These are phyloP conservation scores for Enchytraeus crypticus DNA, from an alignment of 2,888 invertebrate species.

Conservation along the genomic window DNA sequence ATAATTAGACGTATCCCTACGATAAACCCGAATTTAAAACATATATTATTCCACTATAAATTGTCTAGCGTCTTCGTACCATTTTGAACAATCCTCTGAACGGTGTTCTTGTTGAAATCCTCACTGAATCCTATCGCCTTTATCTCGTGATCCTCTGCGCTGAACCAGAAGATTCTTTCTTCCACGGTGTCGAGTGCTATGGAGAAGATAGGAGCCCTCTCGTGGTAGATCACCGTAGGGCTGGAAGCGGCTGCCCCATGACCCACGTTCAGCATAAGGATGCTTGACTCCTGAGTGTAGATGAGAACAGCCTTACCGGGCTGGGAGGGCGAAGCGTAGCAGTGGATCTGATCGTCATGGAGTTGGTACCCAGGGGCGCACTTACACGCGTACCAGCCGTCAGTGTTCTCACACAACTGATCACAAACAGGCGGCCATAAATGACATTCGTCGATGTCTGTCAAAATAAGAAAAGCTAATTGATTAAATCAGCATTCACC, in stretches of 20 bases:
- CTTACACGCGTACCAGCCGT: background rate
- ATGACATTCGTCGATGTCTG: background rate
- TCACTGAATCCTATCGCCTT: background rate
- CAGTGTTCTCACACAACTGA: background rate
- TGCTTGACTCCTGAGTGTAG: background rate
- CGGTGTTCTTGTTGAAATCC: background rate
- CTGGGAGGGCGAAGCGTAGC: background rate
- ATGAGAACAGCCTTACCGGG: background rate
- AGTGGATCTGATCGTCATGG: background rate
- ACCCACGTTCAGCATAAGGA: background rate
- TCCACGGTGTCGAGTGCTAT: background rate
- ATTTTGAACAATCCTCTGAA: background rate
- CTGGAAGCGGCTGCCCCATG: background rate
- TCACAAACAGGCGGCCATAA: background rate
- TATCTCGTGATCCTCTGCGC: background rate
- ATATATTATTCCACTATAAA: no score
- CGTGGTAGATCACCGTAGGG: background rate
- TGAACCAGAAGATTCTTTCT: background rate
- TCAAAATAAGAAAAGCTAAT: background rate
- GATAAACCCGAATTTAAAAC: no score
- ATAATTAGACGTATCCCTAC: no score
- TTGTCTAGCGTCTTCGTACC: background rate
- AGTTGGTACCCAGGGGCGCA: background rate
- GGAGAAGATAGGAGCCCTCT: background rate
- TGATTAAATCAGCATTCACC: no score